phyloP scores from a whole-genome alignment of 2,113 vertebrate genomes.

The Hyperopisus bebe region DNA sequence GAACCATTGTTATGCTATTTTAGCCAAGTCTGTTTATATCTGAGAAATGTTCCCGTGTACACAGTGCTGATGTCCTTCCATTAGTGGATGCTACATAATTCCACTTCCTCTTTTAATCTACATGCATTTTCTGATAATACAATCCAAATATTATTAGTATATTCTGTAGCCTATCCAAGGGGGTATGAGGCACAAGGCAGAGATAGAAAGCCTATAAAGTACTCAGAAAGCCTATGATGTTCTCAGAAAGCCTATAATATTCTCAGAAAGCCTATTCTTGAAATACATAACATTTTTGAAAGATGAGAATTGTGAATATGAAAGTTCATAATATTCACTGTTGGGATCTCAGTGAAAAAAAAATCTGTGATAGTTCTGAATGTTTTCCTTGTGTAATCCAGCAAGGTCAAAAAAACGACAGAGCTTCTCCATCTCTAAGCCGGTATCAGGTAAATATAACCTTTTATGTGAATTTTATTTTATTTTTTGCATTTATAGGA shows the following conservation, averaged over 20 bases:
- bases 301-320: not conserved
- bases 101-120: not conserved
- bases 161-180: not conserved
- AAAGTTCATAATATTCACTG: not conserved
- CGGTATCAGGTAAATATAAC: constrained; percentile 68
- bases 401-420: constrained; percentile 54
- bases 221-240: not conserved
- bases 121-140: not conserved
- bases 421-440: constrained; percentile 62
- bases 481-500: not conserved
- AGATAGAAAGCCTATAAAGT: not conserved
- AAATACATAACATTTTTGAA: not conserved
- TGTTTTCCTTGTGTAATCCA: not conserved
- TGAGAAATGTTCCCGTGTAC: not conserved
- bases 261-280: not conserved
- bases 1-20: not conserved
- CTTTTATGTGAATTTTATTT: not conserved
- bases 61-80: not conserved
- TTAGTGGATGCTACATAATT: not conserved
- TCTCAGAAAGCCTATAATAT: not conserved
- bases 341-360: not conserved
- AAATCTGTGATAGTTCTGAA: not conserved
- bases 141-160: not conserved
- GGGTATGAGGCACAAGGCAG: not conserved
- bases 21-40: not conserved